Conservation (phyloP, 1,140 invertebrate species). For the Medauroidea extradentata region DNA sequence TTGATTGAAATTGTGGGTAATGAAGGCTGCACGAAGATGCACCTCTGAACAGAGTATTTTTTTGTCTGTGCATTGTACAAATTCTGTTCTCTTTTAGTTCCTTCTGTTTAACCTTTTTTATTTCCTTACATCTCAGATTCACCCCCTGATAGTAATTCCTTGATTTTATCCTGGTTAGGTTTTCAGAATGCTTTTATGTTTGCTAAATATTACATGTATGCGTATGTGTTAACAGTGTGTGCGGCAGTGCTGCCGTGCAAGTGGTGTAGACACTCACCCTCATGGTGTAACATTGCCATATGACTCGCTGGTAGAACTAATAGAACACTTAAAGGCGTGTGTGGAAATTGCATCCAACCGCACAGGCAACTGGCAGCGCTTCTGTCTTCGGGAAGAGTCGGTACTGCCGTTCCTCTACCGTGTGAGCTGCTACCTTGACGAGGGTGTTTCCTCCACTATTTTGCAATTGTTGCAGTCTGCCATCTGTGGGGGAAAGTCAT, state of each 20-base stretch:
- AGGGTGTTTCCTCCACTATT: slow-evolving; percentile 88
- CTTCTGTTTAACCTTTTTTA: too few relatives aligned
- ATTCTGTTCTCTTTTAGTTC: too few relatives aligned
- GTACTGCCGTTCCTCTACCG: slow-evolving; percentile 75
- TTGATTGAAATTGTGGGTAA: too few relatives aligned
- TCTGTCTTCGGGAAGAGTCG: slow-evolving; percentile 71
- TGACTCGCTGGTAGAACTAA: slow-evolving; percentile 84
- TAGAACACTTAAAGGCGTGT: slow-evolving; percentile 93
- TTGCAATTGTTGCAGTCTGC: slow-evolving; percentile 86
- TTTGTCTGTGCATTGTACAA: too few relatives aligned
- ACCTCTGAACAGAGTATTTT: too few relatives aligned
- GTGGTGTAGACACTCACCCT: slow-evolving; percentile 52
- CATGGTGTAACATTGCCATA: slow-evolving; percentile 63
- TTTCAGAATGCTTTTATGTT: too few relatives aligned
- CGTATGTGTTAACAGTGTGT: slow-evolving; percentile 44
- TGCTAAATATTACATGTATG: too few relatives aligned
- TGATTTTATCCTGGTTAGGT: too few relatives aligned
- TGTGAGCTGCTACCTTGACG: slow-evolving; percentile 79
- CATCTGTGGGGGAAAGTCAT: slow-evolving; percentile 52
- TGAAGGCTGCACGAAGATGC: too few relatives aligned
- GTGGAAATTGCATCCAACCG: slow-evolving; percentile 86
- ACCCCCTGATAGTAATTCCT: too few relatives aligned
- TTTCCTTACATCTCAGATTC: too few relatives aligned
- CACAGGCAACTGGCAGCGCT: slow-evolving; percentile 94
- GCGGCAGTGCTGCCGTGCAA: slow-evolving; percentile 53